phyloP scores from a whole-genome alignment of 1,140 invertebrate genomes.

The Riptortus pedestris region DNA sequence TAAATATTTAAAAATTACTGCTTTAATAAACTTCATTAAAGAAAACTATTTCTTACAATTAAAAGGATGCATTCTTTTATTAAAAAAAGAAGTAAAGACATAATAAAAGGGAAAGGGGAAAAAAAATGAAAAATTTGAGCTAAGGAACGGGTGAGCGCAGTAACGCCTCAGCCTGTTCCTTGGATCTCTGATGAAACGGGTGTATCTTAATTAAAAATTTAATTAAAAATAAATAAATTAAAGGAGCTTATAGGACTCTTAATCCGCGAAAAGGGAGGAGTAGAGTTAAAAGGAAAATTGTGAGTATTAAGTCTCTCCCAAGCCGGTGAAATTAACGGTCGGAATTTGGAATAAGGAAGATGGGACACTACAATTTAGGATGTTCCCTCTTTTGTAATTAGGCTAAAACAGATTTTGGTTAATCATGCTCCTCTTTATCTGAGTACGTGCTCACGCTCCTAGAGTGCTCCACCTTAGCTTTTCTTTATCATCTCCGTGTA shows the following conservation, averaged over 20 bases:
- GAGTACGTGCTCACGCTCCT: neutral
- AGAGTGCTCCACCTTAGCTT: no score
- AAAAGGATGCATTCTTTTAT: neutral
- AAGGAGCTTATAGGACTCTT: slow-evolving; percentile 5
- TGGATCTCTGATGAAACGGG: slow-evolving; percentile 8
- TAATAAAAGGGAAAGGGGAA: neutral
- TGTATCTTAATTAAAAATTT: slow-evolving; percentile 19
- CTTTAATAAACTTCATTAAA: neutral
- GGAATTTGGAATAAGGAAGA: neutral
- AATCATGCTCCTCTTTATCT: slow-evolving; percentile 1
- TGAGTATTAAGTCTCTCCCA: slow-evolving; percentile 1
- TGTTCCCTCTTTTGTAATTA: neutral
- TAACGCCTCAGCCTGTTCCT: no score
- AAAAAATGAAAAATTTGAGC: neutral
- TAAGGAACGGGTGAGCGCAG: no score
- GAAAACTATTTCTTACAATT: neutral
- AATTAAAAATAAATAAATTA: slow-evolving; percentile 19
- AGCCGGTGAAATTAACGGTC: neutral
- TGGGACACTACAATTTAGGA: neutral
- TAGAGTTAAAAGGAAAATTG: neutral
- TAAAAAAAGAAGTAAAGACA: neutral
- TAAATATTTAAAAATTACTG: neutral
- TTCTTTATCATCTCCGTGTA: no score
- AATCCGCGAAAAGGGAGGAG: neutral
- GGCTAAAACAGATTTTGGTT: slow-evolving; percentile 1